Conservation (phyloP, 2,888 invertebrate species). For the Ashinkailepas kermadecensis region DNA sequence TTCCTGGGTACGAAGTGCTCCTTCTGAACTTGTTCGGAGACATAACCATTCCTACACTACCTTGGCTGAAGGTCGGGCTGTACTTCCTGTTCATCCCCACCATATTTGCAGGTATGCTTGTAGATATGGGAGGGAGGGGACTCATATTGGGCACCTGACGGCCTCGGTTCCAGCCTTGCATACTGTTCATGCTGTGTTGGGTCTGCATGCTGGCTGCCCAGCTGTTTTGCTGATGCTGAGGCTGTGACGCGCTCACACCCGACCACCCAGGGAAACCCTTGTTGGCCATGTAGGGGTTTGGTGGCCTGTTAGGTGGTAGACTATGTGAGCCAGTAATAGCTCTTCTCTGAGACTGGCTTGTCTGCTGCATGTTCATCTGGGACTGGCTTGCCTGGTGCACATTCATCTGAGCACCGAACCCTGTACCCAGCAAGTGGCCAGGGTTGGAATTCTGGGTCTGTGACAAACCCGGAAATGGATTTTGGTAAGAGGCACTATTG, state of each 20-base stretch:
- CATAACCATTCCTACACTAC: neutral
- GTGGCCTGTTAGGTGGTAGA: neutral
- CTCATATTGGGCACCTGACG: conserved; percentile 5
- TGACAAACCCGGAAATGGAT: neutral
- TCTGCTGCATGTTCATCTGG: neutral
- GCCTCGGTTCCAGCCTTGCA: neutral
- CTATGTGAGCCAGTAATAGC: conserved; percentile 8
- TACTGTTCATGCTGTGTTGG: neutral
- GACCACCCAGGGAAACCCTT: neutral
- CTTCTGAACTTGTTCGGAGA: conserved; percentile 16
- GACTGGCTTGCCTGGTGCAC: neutral
- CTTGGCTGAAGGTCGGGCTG: conserved; percentile 5
- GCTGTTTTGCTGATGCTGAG: neutral
- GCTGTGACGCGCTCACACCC: neutral
- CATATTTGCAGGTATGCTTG: neutral
- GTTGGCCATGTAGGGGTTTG: neutral
- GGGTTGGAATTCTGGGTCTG: neutral
- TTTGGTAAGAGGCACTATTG: neutral
- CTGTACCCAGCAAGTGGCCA: neutral
- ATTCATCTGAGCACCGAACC: neutral
- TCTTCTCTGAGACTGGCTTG: neutral
- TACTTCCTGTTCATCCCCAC: conserved; percentile 1
- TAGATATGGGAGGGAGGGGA: neutral
- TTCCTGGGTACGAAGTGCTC: neutral
- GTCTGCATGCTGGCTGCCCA: neutral